A percentile compares a stretch with the other conserved stretches of the same genome.
Conservation (phyloP, 2,797 vertebrate genomes). For the Phoeniculus purpureus region DNA sequence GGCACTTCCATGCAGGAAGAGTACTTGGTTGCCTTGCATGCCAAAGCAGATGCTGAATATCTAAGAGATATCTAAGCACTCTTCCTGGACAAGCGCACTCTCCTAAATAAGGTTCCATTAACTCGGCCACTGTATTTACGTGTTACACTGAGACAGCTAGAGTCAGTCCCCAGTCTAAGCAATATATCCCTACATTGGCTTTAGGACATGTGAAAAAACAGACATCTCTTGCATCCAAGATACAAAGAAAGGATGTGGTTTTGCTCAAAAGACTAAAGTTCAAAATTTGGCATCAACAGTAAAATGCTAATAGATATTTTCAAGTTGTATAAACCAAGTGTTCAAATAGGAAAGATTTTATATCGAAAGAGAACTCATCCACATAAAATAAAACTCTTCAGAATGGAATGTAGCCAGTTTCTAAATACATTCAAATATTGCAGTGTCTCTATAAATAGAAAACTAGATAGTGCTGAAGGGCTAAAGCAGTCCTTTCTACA, state of each 20-base stretch:
- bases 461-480: slow-evolving; percentile 6
- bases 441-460: slow-evolving; percentile 27
- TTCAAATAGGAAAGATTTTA: not conserved
- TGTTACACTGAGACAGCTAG: not conserved
- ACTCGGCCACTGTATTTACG: not conserved
- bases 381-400: slow-evolving; percentile 34
- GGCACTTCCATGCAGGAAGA: not conserved
- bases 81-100: not conserved
- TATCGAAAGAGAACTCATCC: not conserved
- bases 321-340: not conserved
- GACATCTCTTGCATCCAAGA: not conserved
- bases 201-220: slow-evolving; percentile 25
- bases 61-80: not conserved
- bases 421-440: slow-evolving; percentile 47
- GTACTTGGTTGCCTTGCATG: not conserved
- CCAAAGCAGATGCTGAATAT: not conserved
- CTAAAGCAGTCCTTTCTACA: slow-evolving; percentile 20
- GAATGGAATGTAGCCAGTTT: slow-evolving; percentile 73
- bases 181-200: not conserved
- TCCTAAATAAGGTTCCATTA: slow-evolving; percentile 8
- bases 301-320: not conserved
- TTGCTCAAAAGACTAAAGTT: not conserved
- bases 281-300: not conserved
- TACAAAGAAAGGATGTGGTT: not conserved
- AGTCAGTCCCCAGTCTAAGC: not conserved